Conservation (phyloP, 1,140 invertebrate species). For the Charaxes varanes region DNA sequence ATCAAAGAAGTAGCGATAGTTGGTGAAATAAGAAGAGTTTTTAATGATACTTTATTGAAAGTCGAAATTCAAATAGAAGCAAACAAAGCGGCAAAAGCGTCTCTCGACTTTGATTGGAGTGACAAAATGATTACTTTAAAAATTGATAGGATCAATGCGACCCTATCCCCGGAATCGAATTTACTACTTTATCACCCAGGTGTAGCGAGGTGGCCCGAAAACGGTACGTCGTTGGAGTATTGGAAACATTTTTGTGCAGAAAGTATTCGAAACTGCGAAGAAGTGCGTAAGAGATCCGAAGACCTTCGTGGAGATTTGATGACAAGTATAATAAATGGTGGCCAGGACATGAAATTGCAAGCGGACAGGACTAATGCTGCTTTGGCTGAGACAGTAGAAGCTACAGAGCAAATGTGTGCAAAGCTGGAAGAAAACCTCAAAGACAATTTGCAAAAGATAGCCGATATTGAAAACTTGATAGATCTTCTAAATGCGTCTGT, state of each 20-base stretch:
- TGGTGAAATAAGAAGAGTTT: constrained; percentile 77
- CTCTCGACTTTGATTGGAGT: constrained; percentile 90
- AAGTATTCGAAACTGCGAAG: constrained; percentile 77
- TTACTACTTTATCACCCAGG: constrained; percentile 80
- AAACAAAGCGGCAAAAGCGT: constrained; percentile 84
- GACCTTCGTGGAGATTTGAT: constrained; percentile 77
- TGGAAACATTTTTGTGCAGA: constrained; percentile 83
- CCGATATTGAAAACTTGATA: constrained; percentile 81
- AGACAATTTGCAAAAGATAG: constrained; percentile 76
- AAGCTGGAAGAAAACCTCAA: constrained; percentile 80
- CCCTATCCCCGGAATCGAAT: constrained; percentile 77
- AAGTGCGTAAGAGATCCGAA: constrained; percentile 76
- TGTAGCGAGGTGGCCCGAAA: constrained; percentile 80
- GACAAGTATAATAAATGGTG: constrained; percentile 76
- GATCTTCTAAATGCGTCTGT: constrained; percentile 76
- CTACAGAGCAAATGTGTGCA: constrained; percentile 77
- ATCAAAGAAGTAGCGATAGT: constrained; percentile 82
- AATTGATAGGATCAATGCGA: constrained; percentile 79
- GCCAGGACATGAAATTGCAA: constrained; percentile 81
- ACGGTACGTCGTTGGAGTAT: constrained; percentile 80
- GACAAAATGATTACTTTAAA: constrained; percentile 87
- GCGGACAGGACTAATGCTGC: constrained; percentile 82
- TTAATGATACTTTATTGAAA: constrained; percentile 77
- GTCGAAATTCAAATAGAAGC: constrained; percentile 83
- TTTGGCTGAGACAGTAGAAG: constrained; percentile 77